These are phyloP conservation scores for Hippolais icterina DNA, from an alignment of 2,113 vertebrate genomes.

Conservation along the genomic window DNA sequence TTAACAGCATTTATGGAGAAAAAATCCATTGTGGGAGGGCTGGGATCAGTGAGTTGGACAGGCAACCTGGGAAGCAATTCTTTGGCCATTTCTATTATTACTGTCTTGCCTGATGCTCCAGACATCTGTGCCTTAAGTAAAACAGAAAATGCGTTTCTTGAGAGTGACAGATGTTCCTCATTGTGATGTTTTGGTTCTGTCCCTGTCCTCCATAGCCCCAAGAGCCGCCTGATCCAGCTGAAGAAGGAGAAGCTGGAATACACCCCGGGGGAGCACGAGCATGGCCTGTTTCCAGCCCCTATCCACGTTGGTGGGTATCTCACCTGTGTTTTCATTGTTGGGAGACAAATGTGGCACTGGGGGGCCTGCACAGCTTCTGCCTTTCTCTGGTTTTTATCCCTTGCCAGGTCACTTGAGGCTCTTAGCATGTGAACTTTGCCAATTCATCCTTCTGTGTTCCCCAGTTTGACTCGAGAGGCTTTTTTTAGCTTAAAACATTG, in stretches of 20 bases:
- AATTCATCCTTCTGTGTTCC: background rate
- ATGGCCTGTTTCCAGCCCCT: constrained; percentile 91
- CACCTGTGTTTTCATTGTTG: background rate
- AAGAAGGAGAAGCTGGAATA: constrained; percentile 88
- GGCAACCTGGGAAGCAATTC: background rate
- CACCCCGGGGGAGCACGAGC: constrained; percentile 85
- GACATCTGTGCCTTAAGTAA: background rate
- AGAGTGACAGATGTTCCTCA: background rate
- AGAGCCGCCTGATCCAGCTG: constrained; percentile 81
- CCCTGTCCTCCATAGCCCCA: constrained; percentile 73
- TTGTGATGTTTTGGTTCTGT: background rate
- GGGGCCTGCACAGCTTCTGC: background rate
- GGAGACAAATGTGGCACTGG: background rate
- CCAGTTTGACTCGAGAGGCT: background rate
- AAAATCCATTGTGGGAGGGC: background rate
- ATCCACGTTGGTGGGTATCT: constrained; percentile 91
- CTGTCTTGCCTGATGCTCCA: background rate
- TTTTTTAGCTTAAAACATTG: background rate
- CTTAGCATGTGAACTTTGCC: background rate
- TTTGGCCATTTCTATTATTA: background rate
- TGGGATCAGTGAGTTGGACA: background rate
- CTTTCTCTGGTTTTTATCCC: background rate
- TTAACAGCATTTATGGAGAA: background rate
- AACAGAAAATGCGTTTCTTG: background rate
- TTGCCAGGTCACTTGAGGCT: background rate